phyloP scores from a whole-genome alignment of 1,140 invertebrate species.

The Zaprionus vittiger region DNA sequence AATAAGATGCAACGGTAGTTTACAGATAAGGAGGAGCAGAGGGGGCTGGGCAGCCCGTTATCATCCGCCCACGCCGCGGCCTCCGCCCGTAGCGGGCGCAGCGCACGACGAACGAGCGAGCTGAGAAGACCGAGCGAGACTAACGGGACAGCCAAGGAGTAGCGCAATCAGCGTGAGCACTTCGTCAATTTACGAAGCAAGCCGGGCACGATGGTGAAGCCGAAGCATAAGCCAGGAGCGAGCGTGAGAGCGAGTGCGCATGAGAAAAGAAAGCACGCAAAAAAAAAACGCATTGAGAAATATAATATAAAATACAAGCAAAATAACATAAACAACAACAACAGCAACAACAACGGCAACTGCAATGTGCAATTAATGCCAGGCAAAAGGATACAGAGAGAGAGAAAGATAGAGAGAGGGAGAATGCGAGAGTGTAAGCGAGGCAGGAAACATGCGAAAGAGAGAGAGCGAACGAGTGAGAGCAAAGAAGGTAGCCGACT shows the following conservation, averaged over 20 bases:
- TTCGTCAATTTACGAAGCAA: constrained; percentile 31
- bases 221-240: constrained; percentile 33
- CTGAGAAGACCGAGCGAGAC: constrained; percentile 79
- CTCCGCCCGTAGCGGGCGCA: constrained; percentile 50
- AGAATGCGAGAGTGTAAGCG: constrained; percentile 9
- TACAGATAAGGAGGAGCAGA: constrained; percentile 18
- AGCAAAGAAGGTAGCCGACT: background rate
- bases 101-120: constrained; percentile 81
- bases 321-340: constrained; percentile 77
- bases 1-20: constrained; percentile 69
- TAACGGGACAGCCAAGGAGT: constrained; percentile 71
- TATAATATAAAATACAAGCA: constrained; percentile 83
- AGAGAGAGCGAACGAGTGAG: constrained; percentile 12
- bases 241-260: constrained; percentile 46
- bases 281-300: constrained; percentile 56
- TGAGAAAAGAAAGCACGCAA: constrained; percentile 31
- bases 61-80: constrained; percentile 37
- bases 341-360: constrained; percentile 42
- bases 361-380: constrained; percentile 71
- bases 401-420: background rate
- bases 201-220: constrained; percentile 31
- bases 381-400: constrained; percentile 7
- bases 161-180: constrained; percentile 43
- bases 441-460: constrained; percentile 24
- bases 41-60: constrained; percentile 11